phyloP scores from a whole-genome alignment of 1,140 invertebrate genomes.

The Caerostris darwini region DNA sequence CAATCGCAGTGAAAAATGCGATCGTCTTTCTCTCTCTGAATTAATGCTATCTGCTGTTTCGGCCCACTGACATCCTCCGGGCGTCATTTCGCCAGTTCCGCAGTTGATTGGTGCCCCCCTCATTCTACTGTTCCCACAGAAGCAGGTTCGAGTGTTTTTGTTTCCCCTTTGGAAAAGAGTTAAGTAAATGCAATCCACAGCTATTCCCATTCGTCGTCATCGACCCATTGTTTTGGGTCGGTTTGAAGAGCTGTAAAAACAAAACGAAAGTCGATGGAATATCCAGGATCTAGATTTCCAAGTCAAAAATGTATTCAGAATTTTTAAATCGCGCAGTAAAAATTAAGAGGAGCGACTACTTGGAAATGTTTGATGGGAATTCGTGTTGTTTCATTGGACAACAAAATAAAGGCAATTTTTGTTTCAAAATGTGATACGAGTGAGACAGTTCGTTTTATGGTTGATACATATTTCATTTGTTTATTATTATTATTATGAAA shows the following conservation, averaged over 20 bases:
- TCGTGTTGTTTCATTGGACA: too few relatives aligned
- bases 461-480: too few relatives aligned
- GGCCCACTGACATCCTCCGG: conserved; percentile 7
- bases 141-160: conserved; percentile 12
- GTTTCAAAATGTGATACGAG: too few relatives aligned
- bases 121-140: background rate
- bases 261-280: conserved; percentile 16
- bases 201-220: background rate
- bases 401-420: too few relatives aligned
- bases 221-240: background rate
- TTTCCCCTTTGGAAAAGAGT: background rate
- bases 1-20: conserved; percentile 32
- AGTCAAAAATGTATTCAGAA: too few relatives aligned
- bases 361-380: too few relatives aligned
- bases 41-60: conserved; percentile 45
- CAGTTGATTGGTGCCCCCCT: background rate
- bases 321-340: too few relatives aligned
- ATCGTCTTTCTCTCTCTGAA: background rate
- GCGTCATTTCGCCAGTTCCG: conserved; percentile 17
- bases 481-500: too few relatives aligned
- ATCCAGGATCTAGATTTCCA: too few relatives aligned
- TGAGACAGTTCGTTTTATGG: too few relatives aligned
- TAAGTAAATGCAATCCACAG: background rate
- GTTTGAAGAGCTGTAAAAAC: background rate
- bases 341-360: too few relatives aligned